Evolutionary conservation across 2,797 vertebrate genomes (phyloP).

Genomic region (Mus spretus): DNA sequence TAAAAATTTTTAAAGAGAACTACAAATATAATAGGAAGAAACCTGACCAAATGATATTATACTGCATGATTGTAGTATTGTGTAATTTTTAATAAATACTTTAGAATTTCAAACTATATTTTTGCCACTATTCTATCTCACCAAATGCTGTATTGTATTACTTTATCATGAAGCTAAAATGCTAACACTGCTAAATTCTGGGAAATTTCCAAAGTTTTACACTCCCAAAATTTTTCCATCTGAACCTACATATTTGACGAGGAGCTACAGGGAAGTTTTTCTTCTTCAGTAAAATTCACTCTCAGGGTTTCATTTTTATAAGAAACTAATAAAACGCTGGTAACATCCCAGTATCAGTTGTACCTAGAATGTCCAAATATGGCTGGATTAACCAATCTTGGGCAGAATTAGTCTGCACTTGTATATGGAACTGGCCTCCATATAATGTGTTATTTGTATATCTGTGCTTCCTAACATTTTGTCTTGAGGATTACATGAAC

Average conservation of each 20-base stretch:
- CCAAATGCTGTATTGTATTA: slow-evolving; percentile 82
- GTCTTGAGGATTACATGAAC: neutral
- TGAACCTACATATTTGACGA: slow-evolving; percentile 63
- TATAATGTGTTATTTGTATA: slow-evolving; percentile 9
- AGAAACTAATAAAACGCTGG: slow-evolving; percentile 49
- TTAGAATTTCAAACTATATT: slow-evolving; percentile 85
- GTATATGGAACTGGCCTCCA: neutral
- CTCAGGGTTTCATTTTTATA: slow-evolving; percentile 70
- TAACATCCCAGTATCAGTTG: slow-evolving; percentile 15
- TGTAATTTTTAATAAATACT: slow-evolving; percentile 86
- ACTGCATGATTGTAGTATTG: slow-evolving; percentile 78
- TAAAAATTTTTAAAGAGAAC: neutral
- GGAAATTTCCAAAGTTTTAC: slow-evolving; percentile 49
- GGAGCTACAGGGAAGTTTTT: slow-evolving; percentile 48
- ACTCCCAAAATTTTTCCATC: slow-evolving; percentile 56
- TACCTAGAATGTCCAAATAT: slow-evolving; percentile 39
- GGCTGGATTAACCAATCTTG: neutral
- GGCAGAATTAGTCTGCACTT: slow-evolving; percentile 26
- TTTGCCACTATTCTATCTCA: slow-evolving; percentile 78
- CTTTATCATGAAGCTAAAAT: slow-evolving; percentile 73
- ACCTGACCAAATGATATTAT: slow-evolving; percentile 67
- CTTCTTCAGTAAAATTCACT: slow-evolving; percentile 58
- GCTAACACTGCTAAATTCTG: slow-evolving; percentile 49
- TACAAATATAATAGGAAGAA: slow-evolving; percentile 57
- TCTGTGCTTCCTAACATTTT: slow-evolving; percentile 37